These are phyloP conservation scores for Lumbricus terrestris DNA, from an alignment of 2,888 invertebrate species.

Conservation along the genomic window DNA sequence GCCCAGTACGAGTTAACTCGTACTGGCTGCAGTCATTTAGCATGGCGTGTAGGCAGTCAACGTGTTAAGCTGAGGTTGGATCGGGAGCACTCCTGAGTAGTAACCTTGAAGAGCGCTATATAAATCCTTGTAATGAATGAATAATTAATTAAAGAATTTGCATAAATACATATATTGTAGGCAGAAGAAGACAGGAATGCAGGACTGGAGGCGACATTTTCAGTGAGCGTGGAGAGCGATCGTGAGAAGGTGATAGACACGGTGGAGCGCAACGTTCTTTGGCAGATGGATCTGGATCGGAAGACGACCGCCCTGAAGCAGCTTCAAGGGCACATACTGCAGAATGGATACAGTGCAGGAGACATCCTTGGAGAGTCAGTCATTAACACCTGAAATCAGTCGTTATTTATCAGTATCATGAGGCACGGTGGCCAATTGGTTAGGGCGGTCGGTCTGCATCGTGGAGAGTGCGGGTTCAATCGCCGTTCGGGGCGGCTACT, in stretches of 20 bases:
- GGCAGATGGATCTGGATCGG: conserved; percentile 79
- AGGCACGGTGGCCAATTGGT: too few relatives aligned
- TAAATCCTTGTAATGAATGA: too few relatives aligned
- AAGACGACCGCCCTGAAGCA: conserved; percentile 78
- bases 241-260: conserved; percentile 54
- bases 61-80: too few relatives aligned
- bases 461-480: too few relatives aligned
- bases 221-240: conserved; percentile 42
- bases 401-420: too few relatives aligned
- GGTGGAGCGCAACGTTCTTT: conserved; percentile 70
- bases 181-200: conserved; percentile 59
- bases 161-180: conserved; percentile 33
- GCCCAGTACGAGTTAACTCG: too few relatives aligned
- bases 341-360: conserved; percentile 76
- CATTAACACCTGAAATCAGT: neutral
- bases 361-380: conserved; percentile 86
- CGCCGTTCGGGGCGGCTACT: too few relatives aligned
- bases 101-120: too few relatives aligned
- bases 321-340: conserved; percentile 88
- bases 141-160: neutral
- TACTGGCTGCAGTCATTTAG: too few relatives aligned
- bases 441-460: too few relatives aligned
- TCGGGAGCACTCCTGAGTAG: too few relatives aligned
- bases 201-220: conserved; percentile 64
- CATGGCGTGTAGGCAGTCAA: too few relatives aligned